Evolutionary conservation across 2,797 vertebrate genomes (phyloP), one percentile per base, ranked within the genome.

Genomic region (Potorous gilbertii): DNA sequence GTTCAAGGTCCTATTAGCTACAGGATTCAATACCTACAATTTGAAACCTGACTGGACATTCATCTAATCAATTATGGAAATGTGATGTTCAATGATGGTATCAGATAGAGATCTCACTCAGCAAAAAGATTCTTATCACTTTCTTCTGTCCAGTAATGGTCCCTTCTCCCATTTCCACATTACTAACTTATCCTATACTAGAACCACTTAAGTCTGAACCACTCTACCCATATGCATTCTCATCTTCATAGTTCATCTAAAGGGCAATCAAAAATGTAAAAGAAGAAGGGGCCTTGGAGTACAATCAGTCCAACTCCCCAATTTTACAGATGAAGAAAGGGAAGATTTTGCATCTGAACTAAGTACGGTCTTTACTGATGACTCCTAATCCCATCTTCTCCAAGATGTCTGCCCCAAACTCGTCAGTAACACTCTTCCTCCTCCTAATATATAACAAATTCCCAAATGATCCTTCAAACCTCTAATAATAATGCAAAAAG

Each of bases 241-340:
- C 34, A 92, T 40, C 54, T 94, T 91, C 90, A 81, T 18, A 46
- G 92, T 87, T 55, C 3, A 95, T 93, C 56, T 90, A 59, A 92
- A 96, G 95, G 13, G 29, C 4, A 81, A 74, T 74, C 34, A 90
- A 34, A 54, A 91, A 91, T 92, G 34, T 92, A 56, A n/a, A 59
- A n/a, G 31, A 92, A 90, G 59, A 50, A 74, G n/a, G 5, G n/a
- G 12, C 18, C n/a, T 81, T 81, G 40, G 18, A 40, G 66, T 6
- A 74, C 66, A 74, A 24, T 24, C 4, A 81, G 6, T 81, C n/a
- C 66, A 40, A 56, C 24, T 55, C 5, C n/a, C 92, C 90, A 31
- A 66, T 87, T 93, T 57, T 14, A 92, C 54, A 34, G 50, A 92
- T 94, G 31, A 92, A 74, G 54, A 16, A 93, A 46, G 89, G 16